Percentiles rank a stretch among this genome's conserved stretches.
Conservation (phyloP, 2,797 vertebrate genomes). For the Urophycis tenuis region DNA sequence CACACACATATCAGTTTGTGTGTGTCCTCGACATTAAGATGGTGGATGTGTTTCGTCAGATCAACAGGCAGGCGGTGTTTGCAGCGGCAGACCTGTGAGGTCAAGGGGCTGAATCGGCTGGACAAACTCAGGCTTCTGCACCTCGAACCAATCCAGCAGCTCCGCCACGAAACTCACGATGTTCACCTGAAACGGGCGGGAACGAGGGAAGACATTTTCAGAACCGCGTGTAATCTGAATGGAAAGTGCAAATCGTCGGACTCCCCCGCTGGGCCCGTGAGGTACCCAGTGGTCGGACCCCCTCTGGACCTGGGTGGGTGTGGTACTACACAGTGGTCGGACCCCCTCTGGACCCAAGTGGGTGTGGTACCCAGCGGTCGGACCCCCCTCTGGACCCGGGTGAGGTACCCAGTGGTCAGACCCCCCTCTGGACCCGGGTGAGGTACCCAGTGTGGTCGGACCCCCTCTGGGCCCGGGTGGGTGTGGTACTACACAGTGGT, state of each 20-base stretch:
- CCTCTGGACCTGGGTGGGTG: too few species aligned
- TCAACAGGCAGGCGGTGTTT: neutral
- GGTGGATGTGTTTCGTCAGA: neutral
- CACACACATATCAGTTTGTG: neutral
- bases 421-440: too few species aligned
- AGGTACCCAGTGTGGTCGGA: too few species aligned
- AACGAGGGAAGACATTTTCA: neutral
- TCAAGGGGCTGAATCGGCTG: conserved; percentile 69
- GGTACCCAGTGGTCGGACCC: too few species aligned
- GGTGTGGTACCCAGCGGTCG: too few species aligned
- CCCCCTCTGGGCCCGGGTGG: too few species aligned
- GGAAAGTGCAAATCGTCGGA: neutral
- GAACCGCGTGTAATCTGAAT: neutral
- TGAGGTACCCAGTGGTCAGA: too few species aligned
- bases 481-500: too few species aligned
- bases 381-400: too few species aligned
- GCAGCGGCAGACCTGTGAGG: conserved; percentile 62
- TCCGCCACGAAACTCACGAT: conserved; percentile 83
- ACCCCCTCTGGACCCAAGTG: too few species aligned
- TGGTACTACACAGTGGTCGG: too few species aligned
- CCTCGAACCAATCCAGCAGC: conserved; percentile 81
- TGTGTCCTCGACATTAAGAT: neutral
- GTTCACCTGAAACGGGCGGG: conserved; percentile 69
- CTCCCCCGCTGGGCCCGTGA: too few species aligned
- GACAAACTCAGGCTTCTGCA: conserved; percentile 81